A percentile compares a stretch with the other conserved stretches of the same genome.
Conservation (phyloP, 2,113 vertebrate species). For the Alligator mississippiensis region DNA sequence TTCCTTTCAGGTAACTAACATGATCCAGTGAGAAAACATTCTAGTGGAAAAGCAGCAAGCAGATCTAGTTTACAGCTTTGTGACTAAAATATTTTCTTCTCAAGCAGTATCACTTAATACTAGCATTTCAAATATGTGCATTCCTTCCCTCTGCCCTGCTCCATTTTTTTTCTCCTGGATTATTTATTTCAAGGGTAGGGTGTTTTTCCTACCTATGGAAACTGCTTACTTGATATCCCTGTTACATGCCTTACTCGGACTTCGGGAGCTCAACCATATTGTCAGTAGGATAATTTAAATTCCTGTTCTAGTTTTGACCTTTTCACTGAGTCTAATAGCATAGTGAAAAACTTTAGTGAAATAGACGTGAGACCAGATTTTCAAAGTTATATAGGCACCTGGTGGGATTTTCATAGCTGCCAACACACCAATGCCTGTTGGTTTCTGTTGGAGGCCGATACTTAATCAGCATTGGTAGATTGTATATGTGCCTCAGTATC, state of each 20-base stretch:
- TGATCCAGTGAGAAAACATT: too few species aligned
- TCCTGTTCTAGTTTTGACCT: not conserved
- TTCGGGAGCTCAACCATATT: not conserved
- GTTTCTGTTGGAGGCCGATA: too few species aligned
- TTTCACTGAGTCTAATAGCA: not conserved
- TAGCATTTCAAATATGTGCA: not conserved
- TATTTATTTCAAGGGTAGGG: not conserved
- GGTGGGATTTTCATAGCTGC: not conserved
- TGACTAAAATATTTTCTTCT: not conserved
- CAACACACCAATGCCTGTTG: too few species aligned
- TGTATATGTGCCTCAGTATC: not conserved
- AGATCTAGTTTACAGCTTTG: not conserved
- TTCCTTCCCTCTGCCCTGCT: not conserved
- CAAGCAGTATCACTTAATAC: not conserved
- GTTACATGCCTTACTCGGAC: not conserved
- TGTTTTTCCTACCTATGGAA: not conserved
- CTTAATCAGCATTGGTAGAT: too few species aligned
- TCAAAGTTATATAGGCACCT: not conserved
- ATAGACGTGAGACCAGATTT: not conserved
- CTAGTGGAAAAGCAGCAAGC: too few species aligned
- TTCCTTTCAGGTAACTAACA: not conserved
- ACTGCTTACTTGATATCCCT: not conserved
- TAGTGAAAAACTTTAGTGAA: not conserved
- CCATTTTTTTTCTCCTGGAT: not conserved
- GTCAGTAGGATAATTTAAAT: not conserved